Evolutionary conservation across 2,888 invertebrate genomes (phyloP).

Genomic region (Hololepta plana): DNA sequence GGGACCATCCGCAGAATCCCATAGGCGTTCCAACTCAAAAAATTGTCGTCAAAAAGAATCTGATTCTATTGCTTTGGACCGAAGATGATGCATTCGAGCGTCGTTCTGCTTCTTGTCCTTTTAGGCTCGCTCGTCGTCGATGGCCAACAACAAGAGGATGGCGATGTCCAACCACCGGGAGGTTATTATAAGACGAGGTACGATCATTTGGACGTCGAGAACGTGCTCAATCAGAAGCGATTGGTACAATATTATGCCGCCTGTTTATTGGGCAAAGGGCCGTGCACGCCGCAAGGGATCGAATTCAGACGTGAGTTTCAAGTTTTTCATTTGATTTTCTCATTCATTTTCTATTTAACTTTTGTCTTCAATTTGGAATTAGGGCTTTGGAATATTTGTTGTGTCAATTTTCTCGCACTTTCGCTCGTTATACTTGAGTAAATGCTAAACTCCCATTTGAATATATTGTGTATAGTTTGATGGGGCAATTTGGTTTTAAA

Average conservation of each 20-base stretch:
- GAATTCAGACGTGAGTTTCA: slow-evolving; percentile 50
- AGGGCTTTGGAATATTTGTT: slow-evolving; percentile 1
- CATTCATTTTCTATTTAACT: slow-evolving; percentile 5
- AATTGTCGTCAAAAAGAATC: too few species aligned
- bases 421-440: too few species aligned
- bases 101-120: too few species aligned
- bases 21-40: too few species aligned
- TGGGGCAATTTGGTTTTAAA: too few species aligned
- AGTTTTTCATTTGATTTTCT: slow-evolving; percentile 2
- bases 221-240: slow-evolving; percentile 46
- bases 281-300: slow-evolving; percentile 55
- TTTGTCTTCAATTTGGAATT: slow-evolving; percentile 1
- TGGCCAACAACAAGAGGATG: background rate
- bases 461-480: too few species aligned
- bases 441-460: too few species aligned
- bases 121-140: too few species aligned
- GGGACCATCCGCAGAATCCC: too few species aligned
- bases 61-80: too few species aligned
- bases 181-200: slow-evolving; percentile 35
- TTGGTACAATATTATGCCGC: slow-evolving; percentile 52
- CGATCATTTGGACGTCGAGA: slow-evolving; percentile 51
- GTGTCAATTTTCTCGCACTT: too few species aligned
- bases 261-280: slow-evolving; percentile 45
- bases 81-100: too few species aligned
- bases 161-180: slow-evolving; percentile 12